Base-by-base conservation (phyloP, 2,888 invertebrate genomes). In the Tipula lateralis region DNA sequence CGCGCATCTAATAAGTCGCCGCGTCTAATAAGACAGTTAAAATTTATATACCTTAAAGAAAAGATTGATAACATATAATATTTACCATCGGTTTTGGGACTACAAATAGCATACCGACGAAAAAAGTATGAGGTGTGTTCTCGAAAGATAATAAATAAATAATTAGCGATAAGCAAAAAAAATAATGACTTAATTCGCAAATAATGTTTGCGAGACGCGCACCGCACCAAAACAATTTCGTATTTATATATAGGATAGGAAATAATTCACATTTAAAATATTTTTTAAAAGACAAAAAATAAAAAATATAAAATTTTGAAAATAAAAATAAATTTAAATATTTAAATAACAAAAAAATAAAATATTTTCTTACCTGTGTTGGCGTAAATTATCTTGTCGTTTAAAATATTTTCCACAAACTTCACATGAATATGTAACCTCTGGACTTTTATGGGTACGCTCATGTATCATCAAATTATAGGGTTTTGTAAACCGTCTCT, bases 381-480 rank as follows among this genome's bases (percentile, higher is more conserved):
- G 96, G 91, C 96, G 95, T 89, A 97, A 93, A 91, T 96, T 96
- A 92, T 99, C 99, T 93, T 99, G 99, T 90, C 98, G 93, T 91
- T 99, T 96, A 94, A 99, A 99, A 88, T 96, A 96, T 92, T 98
- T 98, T 89, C 97, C 96, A 92, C 99, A 99, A 88, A 98, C 96
- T 91, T 99, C 98, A 92, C 99, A 99, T 88, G 96, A 96, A 92
- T 97, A 99, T 85, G 98, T 97, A 89, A 98, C 93, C 92, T 99
- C 98, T 86, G 95, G 95, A 90, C 98, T 97, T 91, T 97, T 97
- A 93, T 99, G 99, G 88, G 98, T 98, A 91, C 98, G 93, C 91
- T 99, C 99, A 93, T 99, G 99, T 89, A 99, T 99, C 93, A 99
- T 95, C 90, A 99, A 93, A 92, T 99, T 99, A 93, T 99, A 99